A percentile compares a stretch with the other conserved stretches of the same genome.
These are phyloP conservation scores for Accipiter cooperii DNA, from an alignment of 2,113 vertebrate species.

Conservation along the genomic window DNA sequence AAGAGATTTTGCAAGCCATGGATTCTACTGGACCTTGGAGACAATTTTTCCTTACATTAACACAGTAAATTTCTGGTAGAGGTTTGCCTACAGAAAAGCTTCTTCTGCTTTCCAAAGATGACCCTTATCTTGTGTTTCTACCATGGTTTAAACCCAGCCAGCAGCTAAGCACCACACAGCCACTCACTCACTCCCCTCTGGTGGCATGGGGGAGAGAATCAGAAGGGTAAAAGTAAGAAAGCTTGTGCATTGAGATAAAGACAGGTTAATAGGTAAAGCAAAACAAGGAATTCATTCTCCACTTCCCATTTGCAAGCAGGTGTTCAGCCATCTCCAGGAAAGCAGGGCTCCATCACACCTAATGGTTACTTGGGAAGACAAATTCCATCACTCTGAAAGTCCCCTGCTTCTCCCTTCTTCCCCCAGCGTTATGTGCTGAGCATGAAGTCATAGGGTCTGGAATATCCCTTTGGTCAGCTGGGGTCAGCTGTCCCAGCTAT, in stretches of 20 bases:
- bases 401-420: not conserved
- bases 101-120: not conserved
- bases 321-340: not conserved
- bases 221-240: not conserved
- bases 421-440: not conserved
- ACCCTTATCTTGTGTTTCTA: not conserved
- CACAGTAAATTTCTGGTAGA: not conserved
- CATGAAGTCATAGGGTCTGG: too few relatives aligned
- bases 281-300: not conserved
- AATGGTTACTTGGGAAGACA: not conserved
- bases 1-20: not conserved
- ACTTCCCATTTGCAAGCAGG: accelerated
- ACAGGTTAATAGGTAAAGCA: not conserved
- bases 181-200: too few relatives aligned
- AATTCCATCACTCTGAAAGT: accelerated
- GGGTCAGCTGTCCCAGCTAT: not conserved
- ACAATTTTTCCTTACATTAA: not conserved
- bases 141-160: not conserved
- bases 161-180: not conserved
- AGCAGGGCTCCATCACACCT: accelerated
- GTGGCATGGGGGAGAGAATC: not conserved
- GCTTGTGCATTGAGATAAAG: not conserved
- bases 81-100: not conserved
- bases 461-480: not conserved
- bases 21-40: not conserved